A percentile compares a stretch with the other conserved stretches of the same genome.
Conservation (phyloP, 92 coral and sea anemone species). For the Scolanthus callimorphus region DNA sequence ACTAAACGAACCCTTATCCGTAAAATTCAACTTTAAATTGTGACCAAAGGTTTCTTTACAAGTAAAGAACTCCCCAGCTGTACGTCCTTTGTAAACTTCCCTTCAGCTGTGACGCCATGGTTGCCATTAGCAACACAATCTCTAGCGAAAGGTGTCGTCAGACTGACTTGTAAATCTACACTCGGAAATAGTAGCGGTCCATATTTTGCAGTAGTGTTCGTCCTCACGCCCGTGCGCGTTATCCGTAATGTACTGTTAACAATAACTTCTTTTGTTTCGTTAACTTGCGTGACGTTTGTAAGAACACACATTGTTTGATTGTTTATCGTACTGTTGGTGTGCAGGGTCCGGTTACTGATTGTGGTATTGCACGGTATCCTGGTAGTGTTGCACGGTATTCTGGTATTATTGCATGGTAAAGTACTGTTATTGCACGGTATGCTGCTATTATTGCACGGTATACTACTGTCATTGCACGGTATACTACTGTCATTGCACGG, state of each 20-base stretch:
- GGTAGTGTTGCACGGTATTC: neutral
- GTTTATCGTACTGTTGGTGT: neutral
- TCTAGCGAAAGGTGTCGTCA: neutral
- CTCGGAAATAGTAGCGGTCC: constrained; percentile 43
- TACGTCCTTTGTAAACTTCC: constrained; percentile 2
- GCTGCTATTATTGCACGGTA: neutral
- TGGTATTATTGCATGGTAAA: neutral
- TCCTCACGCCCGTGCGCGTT: constrained; percentile 5
- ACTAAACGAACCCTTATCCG: neutral
- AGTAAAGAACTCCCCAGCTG: constrained; percentile 20
- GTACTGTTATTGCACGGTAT: neutral
- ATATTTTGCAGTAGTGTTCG: constrained; percentile 34
- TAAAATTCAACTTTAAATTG: neutral
- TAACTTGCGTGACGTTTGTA: neutral
- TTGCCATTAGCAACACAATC: neutral
- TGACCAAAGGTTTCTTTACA: constrained; percentile 2
- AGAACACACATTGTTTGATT: too few species aligned
- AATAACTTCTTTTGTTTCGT: too few species aligned
- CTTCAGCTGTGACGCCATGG: constrained; percentile 2
- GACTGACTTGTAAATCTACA: constrained; percentile 7
- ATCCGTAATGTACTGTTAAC: neutral
- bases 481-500: too few species aligned
- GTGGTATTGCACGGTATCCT: neutral
- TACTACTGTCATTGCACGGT: neutral
- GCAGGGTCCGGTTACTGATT: neutral